These are phyloP conservation scores for Diplodus puntazzo DNA, from an alignment of 2,797 vertebrate species.

Conservation along the genomic window DNA sequence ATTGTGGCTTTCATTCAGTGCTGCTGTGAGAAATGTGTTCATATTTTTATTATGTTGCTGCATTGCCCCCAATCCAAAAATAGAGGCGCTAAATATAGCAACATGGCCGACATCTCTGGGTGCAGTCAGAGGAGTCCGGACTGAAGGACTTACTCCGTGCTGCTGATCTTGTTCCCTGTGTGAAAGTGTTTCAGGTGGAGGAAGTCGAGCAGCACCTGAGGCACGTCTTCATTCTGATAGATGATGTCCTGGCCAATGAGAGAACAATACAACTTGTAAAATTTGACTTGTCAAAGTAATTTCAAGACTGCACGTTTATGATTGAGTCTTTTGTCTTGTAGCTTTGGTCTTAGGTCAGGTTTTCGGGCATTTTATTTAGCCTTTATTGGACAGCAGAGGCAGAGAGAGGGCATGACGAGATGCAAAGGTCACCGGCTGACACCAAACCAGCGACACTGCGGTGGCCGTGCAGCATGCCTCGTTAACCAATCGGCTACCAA, in stretches of 20 bases:
- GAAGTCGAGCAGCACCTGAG: slow-evolving; percentile 87
- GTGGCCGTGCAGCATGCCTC: too few relatives aligned
- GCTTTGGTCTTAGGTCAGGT: too few relatives aligned
- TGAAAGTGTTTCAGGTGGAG: slow-evolving; percentile 87
- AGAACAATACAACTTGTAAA: not conserved
- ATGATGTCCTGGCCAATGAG: slow-evolving; percentile 76
- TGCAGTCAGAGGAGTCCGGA: not conserved
- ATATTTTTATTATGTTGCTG: slow-evolving; percentile 45
- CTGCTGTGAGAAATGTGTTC: slow-evolving; percentile 21
- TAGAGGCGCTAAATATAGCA: slow-evolving; percentile 43
- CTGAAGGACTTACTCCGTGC: slow-evolving; percentile 80
- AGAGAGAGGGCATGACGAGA: too few relatives aligned
- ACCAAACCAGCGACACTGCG: too few relatives aligned
- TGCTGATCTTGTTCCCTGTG: slow-evolving; percentile 80
- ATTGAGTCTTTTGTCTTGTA: too few relatives aligned
- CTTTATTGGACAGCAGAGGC: too few relatives aligned
- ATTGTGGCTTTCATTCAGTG: not conserved
- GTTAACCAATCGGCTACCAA: too few relatives aligned
- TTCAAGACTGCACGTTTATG: too few relatives aligned
- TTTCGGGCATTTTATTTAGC: too few relatives aligned
- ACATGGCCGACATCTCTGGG: slow-evolving; percentile 6
- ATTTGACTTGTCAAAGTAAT: not conserved
- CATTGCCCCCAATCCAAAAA: slow-evolving; percentile 46
- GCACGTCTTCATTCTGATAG: slow-evolving; percentile 82
- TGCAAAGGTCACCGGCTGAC: too few relatives aligned